Percentiles rank a stretch among this genome's conserved stretches.
Evolutionary conservation across 2,888 invertebrate genomes (phyloP).

Genomic region (Perithous albicinctus): DNA sequence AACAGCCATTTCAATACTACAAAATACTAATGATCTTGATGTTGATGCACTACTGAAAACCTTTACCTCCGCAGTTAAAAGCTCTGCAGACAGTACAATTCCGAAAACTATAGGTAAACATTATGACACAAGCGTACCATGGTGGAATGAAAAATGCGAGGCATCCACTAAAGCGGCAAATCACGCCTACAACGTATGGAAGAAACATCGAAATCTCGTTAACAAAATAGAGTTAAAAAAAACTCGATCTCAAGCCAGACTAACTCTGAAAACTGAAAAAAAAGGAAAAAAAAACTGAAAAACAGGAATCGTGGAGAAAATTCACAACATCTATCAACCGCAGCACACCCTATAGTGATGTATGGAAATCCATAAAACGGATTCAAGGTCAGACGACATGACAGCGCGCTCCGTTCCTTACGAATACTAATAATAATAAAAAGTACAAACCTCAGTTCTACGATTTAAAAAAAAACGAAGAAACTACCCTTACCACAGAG

Average conservation of each 20-base stretch:
- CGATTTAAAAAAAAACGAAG: background rate
- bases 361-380: no score
- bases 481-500: background rate
- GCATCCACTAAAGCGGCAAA: background rate
- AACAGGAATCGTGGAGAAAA: background rate
- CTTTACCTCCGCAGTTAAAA: background rate
- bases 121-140: background rate
- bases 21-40: background rate
- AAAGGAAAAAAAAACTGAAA: background rate
- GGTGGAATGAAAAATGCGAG: conserved; percentile 15
- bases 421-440: conserved; percentile 10
- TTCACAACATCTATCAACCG: background rate
- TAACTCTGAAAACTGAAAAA: no score
- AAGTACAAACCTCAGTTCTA: background rate
- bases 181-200: no score
- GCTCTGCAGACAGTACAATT: background rate
- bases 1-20: no score
- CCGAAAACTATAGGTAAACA: background rate
- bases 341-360: background rate
- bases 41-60: background rate
- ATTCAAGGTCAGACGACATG: background rate
- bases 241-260: background rate
- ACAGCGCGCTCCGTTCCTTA: background rate
- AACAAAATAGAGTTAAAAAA: background rate
- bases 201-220: background rate